phyloP scores from a whole-genome alignment of 2,797 vertebrate species.

The Takifugu ocellatus region DNA sequence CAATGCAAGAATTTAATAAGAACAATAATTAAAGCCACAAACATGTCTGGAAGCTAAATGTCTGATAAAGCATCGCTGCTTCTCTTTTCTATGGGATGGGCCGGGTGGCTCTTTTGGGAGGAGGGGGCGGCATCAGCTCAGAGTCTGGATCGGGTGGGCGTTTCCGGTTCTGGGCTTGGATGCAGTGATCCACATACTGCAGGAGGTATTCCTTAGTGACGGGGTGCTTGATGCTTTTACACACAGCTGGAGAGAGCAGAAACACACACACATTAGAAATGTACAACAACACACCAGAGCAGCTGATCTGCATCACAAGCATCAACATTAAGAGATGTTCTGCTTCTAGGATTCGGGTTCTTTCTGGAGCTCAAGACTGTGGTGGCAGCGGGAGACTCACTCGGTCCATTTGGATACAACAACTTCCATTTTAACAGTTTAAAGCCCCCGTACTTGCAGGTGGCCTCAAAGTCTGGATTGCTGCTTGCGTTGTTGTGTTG shows the following conservation, averaged over 20 bases:
- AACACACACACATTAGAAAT: conserved; percentile 1
- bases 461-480: no score
- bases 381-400: no score
- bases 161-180: conserved; percentile 82
- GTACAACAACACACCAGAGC: no score
- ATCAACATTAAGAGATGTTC: no score
- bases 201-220: conserved; percentile 96
- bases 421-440: no score
- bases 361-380: no score
- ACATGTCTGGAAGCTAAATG: conserved; percentile 27
- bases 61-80: conserved; percentile 25
- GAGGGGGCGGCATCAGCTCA: conserved; percentile 94
- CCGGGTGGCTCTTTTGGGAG: conserved; percentile 86
- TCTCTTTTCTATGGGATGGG: conserved; percentile 62
- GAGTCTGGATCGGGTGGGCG: conserved; percentile 85
- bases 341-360: no score
- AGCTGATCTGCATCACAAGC: no score
- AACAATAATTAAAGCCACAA: conserved; percentile 70
- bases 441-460: no score
- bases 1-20: conserved; percentile 67
- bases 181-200: conserved; percentile 87
- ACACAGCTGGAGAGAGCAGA: conserved; percentile 82
- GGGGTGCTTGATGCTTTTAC: conserved; percentile 92
- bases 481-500: no score
- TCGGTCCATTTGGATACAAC: no score